A percentile compares a stretch with the other conserved stretches of the same genome.
phyloP scores from a whole-genome alignment of 2,797 vertebrate genomes.

The Enteromius treurensis region DNA sequence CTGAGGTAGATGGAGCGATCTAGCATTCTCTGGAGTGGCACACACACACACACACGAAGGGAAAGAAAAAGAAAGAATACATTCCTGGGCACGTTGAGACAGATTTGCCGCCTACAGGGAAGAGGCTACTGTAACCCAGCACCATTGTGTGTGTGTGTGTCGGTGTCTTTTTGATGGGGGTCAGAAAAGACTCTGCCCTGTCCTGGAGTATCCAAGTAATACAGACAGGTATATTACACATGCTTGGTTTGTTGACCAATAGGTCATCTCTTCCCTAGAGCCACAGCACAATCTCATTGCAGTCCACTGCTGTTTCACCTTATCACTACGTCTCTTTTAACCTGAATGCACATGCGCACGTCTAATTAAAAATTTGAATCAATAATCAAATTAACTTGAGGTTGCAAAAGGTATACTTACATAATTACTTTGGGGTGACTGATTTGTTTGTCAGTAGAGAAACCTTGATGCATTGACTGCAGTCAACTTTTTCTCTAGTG shows the following conservation, averaged over 20 bases:
- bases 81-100: conserved; percentile 76
- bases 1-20: not conserved
- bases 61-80: conserved; percentile 56
- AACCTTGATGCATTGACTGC: not conserved
- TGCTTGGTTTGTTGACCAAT: conserved; percentile 31
- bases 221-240: not conserved
- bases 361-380: not conserved
- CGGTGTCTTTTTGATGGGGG: conserved; percentile 8
- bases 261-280: not conserved
- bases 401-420: not conserved
- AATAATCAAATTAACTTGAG: not conserved
- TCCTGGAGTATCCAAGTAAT: conserved; percentile 22
- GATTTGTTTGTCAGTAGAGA: not conserved
- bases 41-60: not conserved
- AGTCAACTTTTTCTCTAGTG: not conserved
- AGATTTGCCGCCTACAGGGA: conserved; percentile 68
- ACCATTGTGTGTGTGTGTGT: conserved; percentile 40
- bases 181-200: conserved; percentile 21
- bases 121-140: conserved; percentile 62
- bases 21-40: conserved; percentile 14
- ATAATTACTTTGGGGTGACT: not conserved
- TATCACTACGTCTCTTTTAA: not conserved
- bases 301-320: not conserved
- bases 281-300: not conserved
- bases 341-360: not conserved